A percentile compares a stretch with the other conserved stretches of the same genome.
These are phyloP conservation scores for Cryptops parisi DNA, from an alignment of 2,888 invertebrate genomes.

Conservation along the genomic window DNA sequence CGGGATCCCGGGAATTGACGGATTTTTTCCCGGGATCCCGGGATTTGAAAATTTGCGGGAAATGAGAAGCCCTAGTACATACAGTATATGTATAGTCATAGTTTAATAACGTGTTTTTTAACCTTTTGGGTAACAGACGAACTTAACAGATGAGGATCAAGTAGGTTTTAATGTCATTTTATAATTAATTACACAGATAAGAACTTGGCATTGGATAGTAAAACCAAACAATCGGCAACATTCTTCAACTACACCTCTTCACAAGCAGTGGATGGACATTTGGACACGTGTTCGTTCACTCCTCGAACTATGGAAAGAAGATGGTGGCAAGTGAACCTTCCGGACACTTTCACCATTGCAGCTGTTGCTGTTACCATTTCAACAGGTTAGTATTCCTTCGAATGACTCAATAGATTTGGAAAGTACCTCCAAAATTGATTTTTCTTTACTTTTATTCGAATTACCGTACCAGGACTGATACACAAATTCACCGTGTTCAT, in stretches of 20 bases:
- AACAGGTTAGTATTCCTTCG: constrained; percentile 20
- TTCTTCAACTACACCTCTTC: constrained; percentile 25
- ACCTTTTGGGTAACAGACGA: too few species aligned
- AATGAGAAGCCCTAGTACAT: too few species aligned
- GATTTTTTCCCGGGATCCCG: too few species aligned
- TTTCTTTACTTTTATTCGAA: not conserved
- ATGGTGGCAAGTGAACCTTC: constrained; percentile 28
- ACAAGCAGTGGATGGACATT: constrained; percentile 27
- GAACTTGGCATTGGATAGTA: constrained; percentile 22
- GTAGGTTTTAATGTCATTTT: too few species aligned
- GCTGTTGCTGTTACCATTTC: constrained; percentile 25
- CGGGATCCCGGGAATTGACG: too few species aligned
- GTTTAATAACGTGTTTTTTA: too few species aligned
- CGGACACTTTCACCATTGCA: constrained; percentile 22
- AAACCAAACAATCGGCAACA: constrained; percentile 22
- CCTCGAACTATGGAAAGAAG: constrained; percentile 25
- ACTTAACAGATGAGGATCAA: too few species aligned
- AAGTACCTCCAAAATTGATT: not conserved
- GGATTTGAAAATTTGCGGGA: too few species aligned
- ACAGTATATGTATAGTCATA: too few species aligned
- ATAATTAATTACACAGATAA: constrained; percentile 21
- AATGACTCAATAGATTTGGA: not conserved
- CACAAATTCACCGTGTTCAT: constrained; percentile 25
- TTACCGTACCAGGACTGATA: constrained; percentile 9
- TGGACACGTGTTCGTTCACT: constrained; percentile 27